phyloP scores from a whole-genome alignment of 1,140 invertebrate genomes.

The Drosophila subpulchrella region DNA sequence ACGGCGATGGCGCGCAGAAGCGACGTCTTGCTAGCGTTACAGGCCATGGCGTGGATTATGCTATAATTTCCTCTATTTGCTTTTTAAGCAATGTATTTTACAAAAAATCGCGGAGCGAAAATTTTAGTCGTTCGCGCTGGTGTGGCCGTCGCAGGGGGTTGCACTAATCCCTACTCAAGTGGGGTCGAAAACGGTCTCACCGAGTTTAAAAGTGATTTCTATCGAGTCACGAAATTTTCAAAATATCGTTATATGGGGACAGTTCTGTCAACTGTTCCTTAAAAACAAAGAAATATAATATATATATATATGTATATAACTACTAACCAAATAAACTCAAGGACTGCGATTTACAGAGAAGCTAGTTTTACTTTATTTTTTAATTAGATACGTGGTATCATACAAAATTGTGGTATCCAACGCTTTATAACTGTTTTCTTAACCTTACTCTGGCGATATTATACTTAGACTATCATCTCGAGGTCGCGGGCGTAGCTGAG shows the following conservation, averaged over 20 bases:
- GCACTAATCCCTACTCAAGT: neutral
- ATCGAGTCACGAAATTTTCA: neutral
- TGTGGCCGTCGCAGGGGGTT: slow-evolving; percentile 38
- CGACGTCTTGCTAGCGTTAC: slow-evolving; percentile 81
- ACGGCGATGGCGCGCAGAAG: slow-evolving; percentile 79
- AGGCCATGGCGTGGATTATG: slow-evolving; percentile 73
- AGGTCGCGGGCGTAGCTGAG: slow-evolving; percentile 99
- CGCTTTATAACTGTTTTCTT: slow-evolving; percentile 13
- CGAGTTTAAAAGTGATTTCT: neutral
- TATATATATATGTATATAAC: too few relatives aligned
- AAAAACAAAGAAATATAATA: too few relatives aligned
- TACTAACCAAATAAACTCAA: neutral
- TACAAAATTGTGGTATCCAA: slow-evolving; percentile 1
- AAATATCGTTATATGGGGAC: slow-evolving; percentile 5
- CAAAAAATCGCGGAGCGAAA: slow-evolving; percentile 70
- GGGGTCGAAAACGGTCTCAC: slow-evolving; percentile 2
- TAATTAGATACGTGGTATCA: neutral
- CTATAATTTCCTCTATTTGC: slow-evolving; percentile 55
- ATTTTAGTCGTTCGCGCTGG: slow-evolving; percentile 60
- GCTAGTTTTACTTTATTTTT: neutral
- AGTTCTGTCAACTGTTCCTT: too few relatives aligned
- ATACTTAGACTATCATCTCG: slow-evolving; percentile 98
- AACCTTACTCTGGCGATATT: slow-evolving; percentile 25
- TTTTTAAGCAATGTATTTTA: slow-evolving; percentile 54
- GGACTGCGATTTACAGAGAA: neutral